A percentile compares a stretch with the other conserved stretches of the same genome.
These are phyloP conservation scores for Apostichopus californicus DNA, from an alignment of 35 echinoderm and acorn worm genomes.

Conservation along the genomic window DNA sequence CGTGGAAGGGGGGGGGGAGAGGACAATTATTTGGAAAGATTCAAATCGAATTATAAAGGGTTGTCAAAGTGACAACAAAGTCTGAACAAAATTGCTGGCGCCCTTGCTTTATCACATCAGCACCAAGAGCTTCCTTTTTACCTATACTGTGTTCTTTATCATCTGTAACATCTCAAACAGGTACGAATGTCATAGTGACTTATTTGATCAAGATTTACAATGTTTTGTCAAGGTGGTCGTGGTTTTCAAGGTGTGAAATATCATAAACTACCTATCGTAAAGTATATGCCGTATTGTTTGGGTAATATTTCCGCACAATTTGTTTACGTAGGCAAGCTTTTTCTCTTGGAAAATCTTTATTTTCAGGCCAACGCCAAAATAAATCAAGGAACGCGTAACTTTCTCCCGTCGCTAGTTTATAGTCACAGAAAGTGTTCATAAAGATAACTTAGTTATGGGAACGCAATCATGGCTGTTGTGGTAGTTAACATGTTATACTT, in stretches of 20 bases:
- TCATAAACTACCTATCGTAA: conserved; percentile 49
- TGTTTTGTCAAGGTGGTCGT: conserved; percentile 31
- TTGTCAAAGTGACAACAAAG: too few species aligned
- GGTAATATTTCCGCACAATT: conserved; percentile 56
- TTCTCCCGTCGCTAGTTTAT: not conserved
- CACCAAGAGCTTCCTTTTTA: too few species aligned
- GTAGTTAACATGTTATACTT: conserved; percentile 4
- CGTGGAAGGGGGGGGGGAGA: too few species aligned
- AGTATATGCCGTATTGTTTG: conserved; percentile 31
- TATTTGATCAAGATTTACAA: conserved; percentile 53
- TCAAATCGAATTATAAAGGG: too few species aligned
- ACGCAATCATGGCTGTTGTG: not conserved
- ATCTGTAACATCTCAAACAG: not conserved
- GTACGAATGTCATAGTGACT: conserved; percentile 30
- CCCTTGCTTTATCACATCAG: too few species aligned
- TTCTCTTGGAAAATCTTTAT: not conserved
- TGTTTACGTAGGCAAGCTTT: conserved; percentile 26
- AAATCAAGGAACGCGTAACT: conserved; percentile 27
- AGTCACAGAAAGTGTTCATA: not conserved
- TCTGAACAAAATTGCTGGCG: too few species aligned
- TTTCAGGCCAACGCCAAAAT: not conserved
- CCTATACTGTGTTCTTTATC: too few species aligned
- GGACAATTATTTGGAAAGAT: too few species aligned
- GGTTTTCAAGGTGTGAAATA: conserved; percentile 44
- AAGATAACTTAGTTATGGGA: conserved; percentile 25